phyloP scores from a whole-genome alignment of 1,140 invertebrate genomes.

The Dendroctonus ponderosae region DNA sequence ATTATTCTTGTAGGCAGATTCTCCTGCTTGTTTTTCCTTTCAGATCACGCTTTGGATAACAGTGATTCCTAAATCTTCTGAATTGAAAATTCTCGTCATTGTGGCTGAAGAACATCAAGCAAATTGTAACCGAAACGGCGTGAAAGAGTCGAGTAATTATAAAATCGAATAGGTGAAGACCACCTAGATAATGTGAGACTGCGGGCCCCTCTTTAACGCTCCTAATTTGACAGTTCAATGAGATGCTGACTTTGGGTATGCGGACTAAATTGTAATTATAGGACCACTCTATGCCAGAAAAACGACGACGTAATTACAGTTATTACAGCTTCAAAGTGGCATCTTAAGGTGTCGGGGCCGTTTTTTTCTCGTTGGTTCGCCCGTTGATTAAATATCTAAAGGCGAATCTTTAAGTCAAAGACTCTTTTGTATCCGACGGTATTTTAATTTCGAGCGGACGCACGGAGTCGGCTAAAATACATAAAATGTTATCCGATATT shows the following conservation, averaged over 20 bases:
- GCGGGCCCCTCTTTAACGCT: slow-evolving; percentile 4
- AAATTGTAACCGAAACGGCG: no score
- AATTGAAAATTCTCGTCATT: no score
- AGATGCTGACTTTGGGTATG: slow-evolving; percentile 8
- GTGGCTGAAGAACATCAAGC: no score
- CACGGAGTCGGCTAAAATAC: slow-evolving; percentile 13
- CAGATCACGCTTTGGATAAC: no score
- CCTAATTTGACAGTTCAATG: slow-evolving; percentile 31
- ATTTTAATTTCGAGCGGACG: slow-evolving; percentile 21
- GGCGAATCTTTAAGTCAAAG: slow-evolving; percentile 23
- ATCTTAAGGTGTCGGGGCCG: slow-evolving; percentile 17
- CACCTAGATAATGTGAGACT: slow-evolving; percentile 25
- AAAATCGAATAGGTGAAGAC: slow-evolving; percentile 2
- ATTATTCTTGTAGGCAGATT: no score
- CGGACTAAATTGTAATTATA: slow-evolving; percentile 28
- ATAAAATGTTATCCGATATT: slow-evolving; percentile 22
- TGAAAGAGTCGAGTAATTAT: no score
- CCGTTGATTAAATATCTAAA: slow-evolving; percentile 23
- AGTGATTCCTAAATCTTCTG: no score
- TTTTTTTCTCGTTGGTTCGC: slow-evolving; percentile 2
- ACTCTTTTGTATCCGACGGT: slow-evolving; percentile 13
- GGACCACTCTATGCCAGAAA: slow-evolving; percentile 26
- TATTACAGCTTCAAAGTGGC: slow-evolving; percentile 26
- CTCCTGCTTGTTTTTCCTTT: no score
- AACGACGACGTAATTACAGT: slow-evolving; percentile 26